Evolutionary conservation across 2,888 invertebrate species (phyloP).

Genomic region (Drosophila trichaetosa): DNA sequence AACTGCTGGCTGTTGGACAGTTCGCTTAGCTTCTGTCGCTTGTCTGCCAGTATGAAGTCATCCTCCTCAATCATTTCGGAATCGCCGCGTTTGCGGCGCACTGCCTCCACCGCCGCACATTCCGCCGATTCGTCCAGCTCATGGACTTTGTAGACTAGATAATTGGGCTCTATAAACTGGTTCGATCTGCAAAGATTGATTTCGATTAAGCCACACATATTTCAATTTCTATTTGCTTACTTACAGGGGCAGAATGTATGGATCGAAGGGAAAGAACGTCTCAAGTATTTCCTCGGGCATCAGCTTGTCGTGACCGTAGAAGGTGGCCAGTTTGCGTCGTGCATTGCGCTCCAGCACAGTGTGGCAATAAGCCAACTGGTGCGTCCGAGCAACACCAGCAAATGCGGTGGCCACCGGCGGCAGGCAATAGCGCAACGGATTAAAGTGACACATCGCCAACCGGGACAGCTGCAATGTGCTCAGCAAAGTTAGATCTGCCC

Average conservation of each 20-base stretch:
- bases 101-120: constrained; percentile 9
- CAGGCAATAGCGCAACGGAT: constrained; percentile 94
- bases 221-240: constrained; percentile 49
- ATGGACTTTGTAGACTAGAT: constrained; percentile 58
- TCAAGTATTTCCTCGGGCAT: constrained; percentile 86
- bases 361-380: constrained; percentile 97
- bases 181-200: constrained; percentile 71
- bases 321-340: constrained; percentile 87
- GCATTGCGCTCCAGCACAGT: constrained; percentile 94
- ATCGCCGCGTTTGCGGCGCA: constrained; percentile 81
- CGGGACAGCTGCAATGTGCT: constrained; percentile 93
- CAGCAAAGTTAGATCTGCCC: constrained; percentile 90
- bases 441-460: constrained; percentile 93
- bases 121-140: constrained; percentile 68
- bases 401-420: constrained; percentile 92
- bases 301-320: constrained; percentile 86
- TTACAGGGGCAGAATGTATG: constrained; percentile 89
- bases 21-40: constrained; percentile 75
- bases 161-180: constrained; percentile 81
- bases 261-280: constrained; percentile 96
- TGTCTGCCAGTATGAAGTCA: constrained; percentile 83
- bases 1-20: constrained; percentile 78
- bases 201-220: background rate
- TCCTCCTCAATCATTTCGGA: constrained; percentile 83
- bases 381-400: constrained; percentile 91